Evolutionary conservation across 2,797 vertebrate genomes (phyloP), one percentile per base, ranked within the genome.

Genomic region (Furcifer pardalis): DNA sequence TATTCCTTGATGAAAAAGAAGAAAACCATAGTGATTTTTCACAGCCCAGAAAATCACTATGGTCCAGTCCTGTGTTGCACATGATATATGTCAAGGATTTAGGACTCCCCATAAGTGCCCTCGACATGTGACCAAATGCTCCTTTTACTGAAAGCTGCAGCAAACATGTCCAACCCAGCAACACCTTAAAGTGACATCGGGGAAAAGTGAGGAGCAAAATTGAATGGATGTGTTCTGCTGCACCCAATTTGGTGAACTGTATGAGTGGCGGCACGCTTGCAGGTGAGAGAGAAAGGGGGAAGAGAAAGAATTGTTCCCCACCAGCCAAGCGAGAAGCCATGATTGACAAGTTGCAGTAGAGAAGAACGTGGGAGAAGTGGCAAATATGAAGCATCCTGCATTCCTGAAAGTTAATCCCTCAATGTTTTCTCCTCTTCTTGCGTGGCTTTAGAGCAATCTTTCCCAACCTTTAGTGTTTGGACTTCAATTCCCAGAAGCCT

Each of bases 141-240:
- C 27, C n/a, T 46, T 7, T 2, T 72, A 25, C 35, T 42, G 30
- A 52, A 7, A 6, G 19, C 79, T 7, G 37, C 30, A 4, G 15
- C 1, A 12, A 2, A 23, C 62, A 32, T 13, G 17, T 62, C 69
- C 32, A 35, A 77, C 30, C 66, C 21, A 4, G 17, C 49, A 23
- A 0, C 4, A 52, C 52, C 46, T 4, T 4, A 3, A 9, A 0
- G 0, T 0, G 35, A 0, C 7, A 1, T 17, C 7, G 5, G 37
- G 5, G 1, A n/a, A 25, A 8, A 5, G 5, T 1, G 0, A 0
- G 0, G 72, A 40, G 12, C 4, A 65, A 83, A 75, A 83, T 0
- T 7, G 59, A 42, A 52, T 49, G 30, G 3, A 68, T 87, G 63
- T 56, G 10, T 35, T 81, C 32, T 62, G 52, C 63, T 4, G 0